phyloP scores from a whole-genome alignment of 2,113 vertebrate species.

The Psophia crepitans region DNA sequence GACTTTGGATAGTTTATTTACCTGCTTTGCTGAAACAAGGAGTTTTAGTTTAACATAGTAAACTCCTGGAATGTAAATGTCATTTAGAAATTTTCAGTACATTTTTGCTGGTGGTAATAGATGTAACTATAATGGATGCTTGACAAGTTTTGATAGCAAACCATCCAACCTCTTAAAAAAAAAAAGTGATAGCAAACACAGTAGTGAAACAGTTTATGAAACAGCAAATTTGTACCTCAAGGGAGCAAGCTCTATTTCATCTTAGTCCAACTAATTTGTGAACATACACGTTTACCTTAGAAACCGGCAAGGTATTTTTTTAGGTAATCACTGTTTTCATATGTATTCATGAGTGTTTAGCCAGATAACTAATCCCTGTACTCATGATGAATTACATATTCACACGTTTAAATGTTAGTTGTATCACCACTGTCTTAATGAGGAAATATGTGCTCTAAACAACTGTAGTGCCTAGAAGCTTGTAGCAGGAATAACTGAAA shows the following conservation, averaged over 20 bases:
- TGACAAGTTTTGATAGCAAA: slow-evolving; percentile 32
- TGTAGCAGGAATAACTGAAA: background rate
- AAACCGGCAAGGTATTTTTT: background rate
- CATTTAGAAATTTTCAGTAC: background rate
- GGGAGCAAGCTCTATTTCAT: background rate
- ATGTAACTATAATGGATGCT: slow-evolving; percentile 1
- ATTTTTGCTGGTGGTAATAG: background rate
- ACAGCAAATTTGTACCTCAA: background rate
- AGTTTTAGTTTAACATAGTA: background rate
- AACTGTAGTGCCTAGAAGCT: background rate
- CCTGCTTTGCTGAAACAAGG: background rate
- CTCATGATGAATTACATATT: slow-evolving; percentile 8
- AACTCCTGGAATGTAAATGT: background rate
- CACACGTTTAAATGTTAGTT: background rate
- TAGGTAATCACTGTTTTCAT: slow-evolving; percentile 31
- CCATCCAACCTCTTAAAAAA: background rate
- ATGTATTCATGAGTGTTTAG: slow-evolving; percentile 48
- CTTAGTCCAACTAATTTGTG: slow-evolving; percentile 28
- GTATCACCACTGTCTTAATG: background rate
- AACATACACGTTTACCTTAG: background rate
- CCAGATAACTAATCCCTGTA: slow-evolving; percentile 1
- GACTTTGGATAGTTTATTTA: background rate
- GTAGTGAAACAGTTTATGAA: background rate
- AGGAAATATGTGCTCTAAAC: background rate
- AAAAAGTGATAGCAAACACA: slow-evolving; percentile 1